Conservation (phyloP, 2,888 invertebrate species). For the Chrysopilus asiliformis region DNA sequence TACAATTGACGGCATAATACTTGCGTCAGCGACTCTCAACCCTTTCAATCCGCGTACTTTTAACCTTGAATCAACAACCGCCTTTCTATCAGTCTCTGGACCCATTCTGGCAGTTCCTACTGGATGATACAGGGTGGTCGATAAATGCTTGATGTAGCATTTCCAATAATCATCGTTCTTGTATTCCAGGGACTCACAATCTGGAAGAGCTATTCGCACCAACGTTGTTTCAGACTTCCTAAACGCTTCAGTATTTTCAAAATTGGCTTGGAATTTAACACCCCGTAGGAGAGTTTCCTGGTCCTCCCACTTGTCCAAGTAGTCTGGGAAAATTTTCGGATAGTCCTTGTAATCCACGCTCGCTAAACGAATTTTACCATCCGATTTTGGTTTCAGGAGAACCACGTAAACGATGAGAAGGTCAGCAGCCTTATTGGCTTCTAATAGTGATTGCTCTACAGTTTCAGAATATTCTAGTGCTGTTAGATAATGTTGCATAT, state of each 20-base stretch:
- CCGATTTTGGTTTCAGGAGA: constrained; percentile 39
- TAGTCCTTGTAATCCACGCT: constrained; percentile 43
- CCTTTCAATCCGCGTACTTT: constrained; percentile 40
- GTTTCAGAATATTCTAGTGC: not conserved
- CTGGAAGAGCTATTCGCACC: not conserved
- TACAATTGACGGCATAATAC: constrained; percentile 49
- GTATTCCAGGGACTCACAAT: constrained; percentile 21
- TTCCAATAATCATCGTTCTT: constrained; percentile 59
- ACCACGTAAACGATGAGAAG: constrained; percentile 32
- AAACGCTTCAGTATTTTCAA: constrained; percentile 36
- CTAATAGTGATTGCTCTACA: not conserved
- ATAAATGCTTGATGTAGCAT: constrained; percentile 64
- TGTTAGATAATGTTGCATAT: constrained; percentile 14
- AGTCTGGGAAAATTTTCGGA: constrained; percentile 49
- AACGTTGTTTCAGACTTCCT: constrained; percentile 27
- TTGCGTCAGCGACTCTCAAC: constrained; percentile 48
- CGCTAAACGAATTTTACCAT: constrained; percentile 41
- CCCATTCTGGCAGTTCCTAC: constrained; percentile 53
- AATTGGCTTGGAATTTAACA: constrained; percentile 29
- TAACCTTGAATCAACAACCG: constrained; percentile 44
- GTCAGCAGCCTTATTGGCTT: not conserved
- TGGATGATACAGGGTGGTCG: constrained; percentile 65
- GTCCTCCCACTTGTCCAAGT: constrained; percentile 44
- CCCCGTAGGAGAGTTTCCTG: constrained; percentile 36
- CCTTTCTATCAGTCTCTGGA: constrained; percentile 31